Evolutionary conservation across 2,113 vertebrate genomes (phyloP).

Genomic region (Istiophorus platypterus): DNA sequence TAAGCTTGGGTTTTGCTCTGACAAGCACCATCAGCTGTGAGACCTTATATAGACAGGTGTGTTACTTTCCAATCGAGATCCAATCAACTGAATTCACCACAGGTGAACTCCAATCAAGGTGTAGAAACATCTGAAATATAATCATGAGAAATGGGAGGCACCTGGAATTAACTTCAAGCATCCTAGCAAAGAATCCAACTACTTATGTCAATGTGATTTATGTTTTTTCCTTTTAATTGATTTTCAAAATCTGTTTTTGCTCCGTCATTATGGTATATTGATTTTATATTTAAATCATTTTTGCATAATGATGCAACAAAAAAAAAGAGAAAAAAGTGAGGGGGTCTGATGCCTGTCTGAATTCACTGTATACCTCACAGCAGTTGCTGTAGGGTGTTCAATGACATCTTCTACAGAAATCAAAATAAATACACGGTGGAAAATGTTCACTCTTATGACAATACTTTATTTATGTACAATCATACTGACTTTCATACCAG

Average conservation of each 20-base stretch:
- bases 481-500: conserved; percentile 20
- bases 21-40: not conserved
- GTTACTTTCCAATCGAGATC: too few relatives aligned
- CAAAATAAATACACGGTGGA: not conserved
- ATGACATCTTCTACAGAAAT: not conserved
- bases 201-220: not conserved
- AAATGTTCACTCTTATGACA: not conserved
- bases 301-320: not conserved
- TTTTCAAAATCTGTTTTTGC: not conserved
- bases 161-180: not conserved
- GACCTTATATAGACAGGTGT: not conserved
- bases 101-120: not conserved
- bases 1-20: too few relatives aligned
- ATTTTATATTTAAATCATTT: not conserved
- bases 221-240: not conserved
- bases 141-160: not conserved
- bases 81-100: not conserved
- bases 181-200: not conserved
- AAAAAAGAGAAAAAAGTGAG: not conserved
- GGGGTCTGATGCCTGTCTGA: not conserved
- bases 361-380: not conserved
- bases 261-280: not conserved
- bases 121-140: too few relatives aligned
- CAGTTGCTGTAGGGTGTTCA: not conserved
- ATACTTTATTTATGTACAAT: conserved; percentile 66